These are phyloP conservation scores for Rhabdomys pumilio DNA, from an alignment of 2,797 vertebrate species.

Conservation along the genomic window DNA sequence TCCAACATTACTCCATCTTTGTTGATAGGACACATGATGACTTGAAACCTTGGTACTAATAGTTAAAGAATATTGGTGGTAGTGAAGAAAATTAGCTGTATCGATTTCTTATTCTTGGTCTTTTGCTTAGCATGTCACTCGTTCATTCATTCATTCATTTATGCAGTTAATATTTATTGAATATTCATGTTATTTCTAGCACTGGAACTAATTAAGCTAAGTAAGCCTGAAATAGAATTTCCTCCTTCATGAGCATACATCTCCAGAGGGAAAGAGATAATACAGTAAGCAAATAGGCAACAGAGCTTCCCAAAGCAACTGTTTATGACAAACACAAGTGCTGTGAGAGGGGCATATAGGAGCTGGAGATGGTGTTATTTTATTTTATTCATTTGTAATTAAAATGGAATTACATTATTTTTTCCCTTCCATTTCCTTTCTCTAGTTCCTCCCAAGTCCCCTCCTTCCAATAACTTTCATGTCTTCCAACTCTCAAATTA, in stretches of 20 bases:
- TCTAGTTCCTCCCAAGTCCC: no score
- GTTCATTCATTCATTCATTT: constrained; percentile 4
- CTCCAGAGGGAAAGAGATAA: not conserved
- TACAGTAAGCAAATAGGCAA: not conserved
- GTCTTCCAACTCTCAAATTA: not conserved
- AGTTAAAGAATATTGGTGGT: not conserved
- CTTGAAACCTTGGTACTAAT: not conserved
- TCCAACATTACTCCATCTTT: not conserved
- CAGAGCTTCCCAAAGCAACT: not conserved
- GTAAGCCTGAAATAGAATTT: not conserved
- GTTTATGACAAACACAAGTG: constrained; percentile 10
- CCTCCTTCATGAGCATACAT: not conserved
- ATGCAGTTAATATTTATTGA: not conserved
- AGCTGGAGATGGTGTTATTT: not conserved
- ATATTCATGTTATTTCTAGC: not conserved
- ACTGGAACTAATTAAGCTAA: constrained; percentile 1
- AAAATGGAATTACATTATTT: not conserved
- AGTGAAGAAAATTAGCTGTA: not conserved
- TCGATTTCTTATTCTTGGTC: not conserved
- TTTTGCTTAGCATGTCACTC: not conserved
- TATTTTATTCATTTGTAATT: not conserved
- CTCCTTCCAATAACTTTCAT: no score
- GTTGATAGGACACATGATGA: not conserved
- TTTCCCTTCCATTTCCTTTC: not conserved
- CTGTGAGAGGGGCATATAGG: not conserved